Evolutionary conservation across 2,113 vertebrate genomes (phyloP), one percentile per base, ranked within the genome.

Genomic region (Cebus imitator): DNA sequence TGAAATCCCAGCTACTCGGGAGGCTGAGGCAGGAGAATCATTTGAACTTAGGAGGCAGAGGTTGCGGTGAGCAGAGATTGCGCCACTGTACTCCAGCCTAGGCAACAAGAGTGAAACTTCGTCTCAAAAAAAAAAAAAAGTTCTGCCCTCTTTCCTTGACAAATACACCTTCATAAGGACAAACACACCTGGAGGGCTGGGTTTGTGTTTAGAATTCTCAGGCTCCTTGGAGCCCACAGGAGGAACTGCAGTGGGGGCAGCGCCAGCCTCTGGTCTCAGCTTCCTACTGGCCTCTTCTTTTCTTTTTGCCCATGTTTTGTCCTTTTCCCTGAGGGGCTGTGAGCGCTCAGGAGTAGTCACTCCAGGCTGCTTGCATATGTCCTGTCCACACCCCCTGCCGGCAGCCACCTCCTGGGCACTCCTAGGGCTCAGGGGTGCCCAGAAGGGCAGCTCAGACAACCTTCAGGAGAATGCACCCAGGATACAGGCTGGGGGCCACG

Each of bases 121-220:
- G 2, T 64, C 61, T 64, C 5, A 6, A 32, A 61, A 64, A 61
- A 61, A 43, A 43, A 52, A 86, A 68, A 82, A 76, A 70, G n/a
- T 37, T 43, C 70, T 55, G 40, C 30, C n/a, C 76, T 93, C 68
- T 25, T 37, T 81, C 58, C 57, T 68, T 43, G 85, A 91, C 84
- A 84, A 95, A 92, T n/a, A 50, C 58, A 18, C 57, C 72, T 81
- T 82, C 72, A 18, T 66, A 8, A 91, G 83, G 94, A 83, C 92
- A 73, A 55, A 43, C 8, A 58, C 58, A 61, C 58, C 91, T 82
- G 84, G 79, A 80, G 79, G 91, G 27, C 48, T 85, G 92, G 11
- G 58, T 25, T 75, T 68, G 72, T 23, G 2, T 30, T 76, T 20
- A 10, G 40, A 87, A 61, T 52, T 58, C 88, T 50, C 70, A 27